phyloP scores from a whole-genome alignment of 2,113 vertebrate species.

The Passerina amoena region DNA sequence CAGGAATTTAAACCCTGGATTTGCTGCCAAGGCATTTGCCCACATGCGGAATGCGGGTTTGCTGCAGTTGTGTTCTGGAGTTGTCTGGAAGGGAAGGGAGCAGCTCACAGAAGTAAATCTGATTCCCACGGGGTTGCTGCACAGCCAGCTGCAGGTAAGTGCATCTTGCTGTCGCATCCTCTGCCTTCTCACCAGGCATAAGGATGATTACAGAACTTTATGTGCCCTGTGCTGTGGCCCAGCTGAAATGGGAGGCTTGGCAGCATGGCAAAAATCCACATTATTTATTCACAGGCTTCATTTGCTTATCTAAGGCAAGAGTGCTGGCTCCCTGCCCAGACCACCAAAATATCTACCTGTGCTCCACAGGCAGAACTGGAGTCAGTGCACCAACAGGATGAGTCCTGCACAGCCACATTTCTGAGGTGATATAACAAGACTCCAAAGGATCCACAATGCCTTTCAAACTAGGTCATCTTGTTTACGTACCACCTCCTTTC shows the following conservation, averaged over 20 bases:
- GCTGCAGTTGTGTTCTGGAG: not conserved
- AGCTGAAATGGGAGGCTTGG: conserved; percentile 1
- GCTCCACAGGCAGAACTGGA: not conserved
- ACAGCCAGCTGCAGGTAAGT: not conserved
- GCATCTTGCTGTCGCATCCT: not conserved
- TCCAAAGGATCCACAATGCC: not conserved
- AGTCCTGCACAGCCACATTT: not conserved
- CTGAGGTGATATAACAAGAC: not conserved
- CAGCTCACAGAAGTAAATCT: not conserved
- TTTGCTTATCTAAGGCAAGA: conserved; percentile 47
- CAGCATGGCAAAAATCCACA: not conserved
- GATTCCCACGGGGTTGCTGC: accelerated
- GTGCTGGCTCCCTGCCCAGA: conserved; percentile 22
- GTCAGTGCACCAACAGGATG: not conserved
- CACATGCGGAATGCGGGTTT: not conserved
- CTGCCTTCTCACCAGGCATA: not conserved
- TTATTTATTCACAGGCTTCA: conserved; percentile 46
- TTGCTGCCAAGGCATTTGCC: not conserved
- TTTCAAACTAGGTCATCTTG: conserved; percentile 5
- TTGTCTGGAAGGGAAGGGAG: not conserved
- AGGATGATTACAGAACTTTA: not conserved
- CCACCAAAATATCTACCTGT: conserved; percentile 30
- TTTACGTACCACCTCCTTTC: not conserved
- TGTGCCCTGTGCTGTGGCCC: not conserved
- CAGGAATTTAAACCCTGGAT: not conserved